Percentiles rank a stretch among this genome's conserved stretches.
phyloP scores from a whole-genome alignment of 2,113 vertebrate genomes.

The human (Homo sapiens) region DNA sequence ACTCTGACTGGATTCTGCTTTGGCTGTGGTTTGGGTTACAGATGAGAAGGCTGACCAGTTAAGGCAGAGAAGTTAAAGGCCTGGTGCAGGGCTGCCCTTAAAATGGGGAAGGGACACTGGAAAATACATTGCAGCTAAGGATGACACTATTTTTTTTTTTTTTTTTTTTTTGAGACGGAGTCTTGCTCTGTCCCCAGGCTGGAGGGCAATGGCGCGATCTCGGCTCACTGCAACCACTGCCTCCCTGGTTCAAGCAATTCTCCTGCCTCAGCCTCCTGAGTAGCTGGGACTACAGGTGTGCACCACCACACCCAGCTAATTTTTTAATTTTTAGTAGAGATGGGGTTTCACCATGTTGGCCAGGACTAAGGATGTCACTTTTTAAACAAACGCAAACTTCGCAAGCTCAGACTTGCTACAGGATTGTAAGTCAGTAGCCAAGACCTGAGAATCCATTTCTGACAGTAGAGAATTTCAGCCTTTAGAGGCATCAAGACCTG shows the following conservation, averaged over 20 bases:
- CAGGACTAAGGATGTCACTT: neutral
- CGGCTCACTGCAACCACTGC: no score
- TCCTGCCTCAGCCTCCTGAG: no score
- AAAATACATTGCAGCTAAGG: neutral
- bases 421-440: neutral
- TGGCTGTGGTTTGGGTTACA: constrained; percentile 54
- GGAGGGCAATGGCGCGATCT: no score
- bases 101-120: neutral
- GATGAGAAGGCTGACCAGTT: neutral
- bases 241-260: no score
- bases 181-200: no score
- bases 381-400: neutral
- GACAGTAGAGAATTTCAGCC: neutral
- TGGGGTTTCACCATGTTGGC: no score
- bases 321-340: no score
- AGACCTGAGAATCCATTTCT: neutral
- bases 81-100: neutral
- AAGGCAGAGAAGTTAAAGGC: neutral
- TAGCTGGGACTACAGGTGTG: no score
- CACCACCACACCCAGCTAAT: no score
- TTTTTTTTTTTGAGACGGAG: no score
- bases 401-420: neutral
- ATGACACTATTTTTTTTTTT: no score
- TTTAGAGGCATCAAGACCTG: neutral
- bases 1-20: constrained; percentile 45